Base-by-base conservation (phyloP, 2,888 invertebrate genomes). In the Thymelicus acteon region DNA sequence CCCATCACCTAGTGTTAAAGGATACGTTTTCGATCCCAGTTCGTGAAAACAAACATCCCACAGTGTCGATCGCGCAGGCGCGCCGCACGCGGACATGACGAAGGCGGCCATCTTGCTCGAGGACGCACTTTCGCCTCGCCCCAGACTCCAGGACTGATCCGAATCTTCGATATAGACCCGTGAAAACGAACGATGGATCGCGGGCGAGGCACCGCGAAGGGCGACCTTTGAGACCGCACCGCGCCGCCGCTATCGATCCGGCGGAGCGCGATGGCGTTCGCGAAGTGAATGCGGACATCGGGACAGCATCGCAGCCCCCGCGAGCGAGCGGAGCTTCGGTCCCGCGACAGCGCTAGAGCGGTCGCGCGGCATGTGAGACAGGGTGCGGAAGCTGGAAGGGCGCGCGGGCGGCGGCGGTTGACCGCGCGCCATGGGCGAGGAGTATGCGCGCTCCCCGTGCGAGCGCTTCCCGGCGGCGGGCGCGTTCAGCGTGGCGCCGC, bases 401-500 rank as follows among this genome's bases (percentile, higher is more conserved):
- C 90, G 91, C 89, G 91, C 89, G 92, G 92, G 90, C 88, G 91
- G 91, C 90, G 92, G 90, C 91, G 87, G 87, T 88, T 87, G 88
- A 89, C 92, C 87, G 94, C 92, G 88, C 88, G 93, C 87, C 92
- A 94, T 93, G 92, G 90, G 87, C 90, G 92, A 93, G 87, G 93
- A 93, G 91, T 92, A 91, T 82, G 90, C 90, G 89, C 90, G 94
- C 88, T 90, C 94, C 84, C 89, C 93, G 77, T 94, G 94, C 93
- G 94, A 94, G 87, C 91, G 94, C 79, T 92, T 93, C 86, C 93
- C 93, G 85, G 90, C 94, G 84, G 93, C 91, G 86, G 94, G 94
- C 87, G 91, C 92, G 85, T 94, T 94, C 93, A 94, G 94, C 85
- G 93, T 95, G 87, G 95, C 95, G 77, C 95, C 95, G 80, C 95